Percentiles rank a stretch among this genome's conserved stretches.
These are phyloP conservation scores for Furcifer pardalis DNA, from an alignment of 2,797 vertebrate species.

Conservation along the genomic window DNA sequence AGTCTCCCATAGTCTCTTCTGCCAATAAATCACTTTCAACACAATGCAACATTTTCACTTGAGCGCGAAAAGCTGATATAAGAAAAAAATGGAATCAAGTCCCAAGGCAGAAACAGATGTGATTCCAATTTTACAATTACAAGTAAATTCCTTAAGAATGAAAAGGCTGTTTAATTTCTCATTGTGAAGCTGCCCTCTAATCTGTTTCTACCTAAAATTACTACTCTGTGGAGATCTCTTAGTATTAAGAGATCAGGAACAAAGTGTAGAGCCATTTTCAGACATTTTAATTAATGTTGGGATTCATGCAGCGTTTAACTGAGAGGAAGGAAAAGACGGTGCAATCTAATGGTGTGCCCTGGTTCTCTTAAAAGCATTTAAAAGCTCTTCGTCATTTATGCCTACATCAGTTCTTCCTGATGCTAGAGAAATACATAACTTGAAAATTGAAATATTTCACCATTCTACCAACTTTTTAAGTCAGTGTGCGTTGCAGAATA, in stretches of 20 bases:
- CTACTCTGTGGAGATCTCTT: not conserved
- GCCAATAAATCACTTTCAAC: too few species aligned
- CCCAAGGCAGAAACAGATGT: too few species aligned
- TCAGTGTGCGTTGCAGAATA: not conserved
- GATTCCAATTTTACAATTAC: too few species aligned
- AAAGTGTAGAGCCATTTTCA: not conserved
- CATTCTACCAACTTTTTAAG: not conserved
- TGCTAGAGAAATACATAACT: not conserved
- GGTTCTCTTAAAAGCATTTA: not conserved
- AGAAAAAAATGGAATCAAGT: too few species aligned
- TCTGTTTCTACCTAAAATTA: too few species aligned
- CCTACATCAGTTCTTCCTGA: not conserved
- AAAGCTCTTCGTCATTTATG: not conserved
- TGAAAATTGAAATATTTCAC: not conserved
- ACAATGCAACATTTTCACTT: too few species aligned
- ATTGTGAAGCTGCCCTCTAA: too few species aligned
- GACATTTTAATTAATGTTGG: not conserved
- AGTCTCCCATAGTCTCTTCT: not conserved
- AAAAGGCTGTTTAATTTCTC: too few species aligned
- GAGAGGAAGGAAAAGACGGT: not conserved
- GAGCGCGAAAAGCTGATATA: too few species aligned
- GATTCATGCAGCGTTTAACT: not conserved
- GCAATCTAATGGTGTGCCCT: not conserved
- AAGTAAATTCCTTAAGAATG: too few species aligned
- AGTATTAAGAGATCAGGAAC: not conserved